Conservation (phyloP, 2,797 vertebrate species). For the Crypturellus tataupa region DNA sequence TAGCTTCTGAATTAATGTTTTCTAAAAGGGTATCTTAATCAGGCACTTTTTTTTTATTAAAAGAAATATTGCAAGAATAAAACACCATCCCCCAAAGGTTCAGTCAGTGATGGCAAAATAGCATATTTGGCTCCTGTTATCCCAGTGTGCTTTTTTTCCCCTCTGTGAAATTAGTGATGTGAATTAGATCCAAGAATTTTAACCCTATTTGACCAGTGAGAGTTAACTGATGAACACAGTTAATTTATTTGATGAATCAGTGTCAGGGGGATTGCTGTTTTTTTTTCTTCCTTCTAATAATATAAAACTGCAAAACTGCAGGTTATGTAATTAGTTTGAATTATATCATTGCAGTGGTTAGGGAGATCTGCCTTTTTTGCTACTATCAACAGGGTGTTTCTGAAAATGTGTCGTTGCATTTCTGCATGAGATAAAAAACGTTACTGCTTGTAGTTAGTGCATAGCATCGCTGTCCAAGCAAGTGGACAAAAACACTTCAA, state of each 20-base stretch:
- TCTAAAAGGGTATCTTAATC: conserved; percentile 81
- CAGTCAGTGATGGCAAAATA: conserved; percentile 48
- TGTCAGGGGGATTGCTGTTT: conserved; percentile 6
- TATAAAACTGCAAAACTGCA: conserved; percentile 18
- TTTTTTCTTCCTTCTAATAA: conserved; percentile 37
- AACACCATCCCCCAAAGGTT: conserved; percentile 28
- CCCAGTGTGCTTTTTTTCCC: not conserved
- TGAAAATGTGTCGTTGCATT: not conserved
- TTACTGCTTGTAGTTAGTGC: not conserved
- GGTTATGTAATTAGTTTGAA: conserved; percentile 10
- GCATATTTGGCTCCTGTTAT: conserved; percentile 1
- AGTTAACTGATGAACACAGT: conserved; percentile 64
- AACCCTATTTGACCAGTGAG: conserved; percentile 65
- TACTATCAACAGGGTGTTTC: not conserved
- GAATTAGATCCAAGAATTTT: conserved; percentile 66
- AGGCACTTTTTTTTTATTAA: conserved; percentile 61
- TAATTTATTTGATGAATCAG: conserved; percentile 71
- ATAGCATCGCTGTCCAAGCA: not conserved
- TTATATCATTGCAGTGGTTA: not conserved
- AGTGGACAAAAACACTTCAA: not conserved
- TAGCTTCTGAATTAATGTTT: conserved; percentile 78
- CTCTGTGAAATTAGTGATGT: conserved; percentile 43
- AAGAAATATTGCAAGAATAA: conserved; percentile 70
- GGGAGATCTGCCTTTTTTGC: not conserved
- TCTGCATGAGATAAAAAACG: not conserved